These are phyloP conservation scores for Polypterus senegalus DNA, from an alignment of 2,113 vertebrate species.

Conservation along the genomic window DNA sequence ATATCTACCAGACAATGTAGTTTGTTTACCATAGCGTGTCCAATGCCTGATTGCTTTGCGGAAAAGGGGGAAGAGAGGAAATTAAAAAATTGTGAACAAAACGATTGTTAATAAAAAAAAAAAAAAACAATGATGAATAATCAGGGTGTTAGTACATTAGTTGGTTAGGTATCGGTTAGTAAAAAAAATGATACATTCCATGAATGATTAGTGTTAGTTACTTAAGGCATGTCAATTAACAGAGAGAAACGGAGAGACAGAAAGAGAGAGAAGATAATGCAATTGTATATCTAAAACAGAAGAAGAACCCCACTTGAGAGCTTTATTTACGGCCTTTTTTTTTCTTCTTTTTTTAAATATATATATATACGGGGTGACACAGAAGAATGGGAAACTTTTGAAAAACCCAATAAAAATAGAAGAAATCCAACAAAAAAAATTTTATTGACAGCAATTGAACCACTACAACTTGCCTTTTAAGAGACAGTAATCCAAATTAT, in stretches of 20 bases:
- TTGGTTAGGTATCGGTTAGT: slow-evolving; percentile 79
- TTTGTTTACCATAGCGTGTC: slow-evolving; percentile 99
- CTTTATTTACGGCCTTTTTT: background rate
- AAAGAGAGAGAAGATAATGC: slow-evolving; percentile 4
- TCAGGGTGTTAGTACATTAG: slow-evolving; percentile 70
- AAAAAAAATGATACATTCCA: slow-evolving; percentile 81
- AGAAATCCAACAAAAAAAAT: slow-evolving; percentile 33
- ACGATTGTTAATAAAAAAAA: slow-evolving; percentile 84
- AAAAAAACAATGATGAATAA: background rate
- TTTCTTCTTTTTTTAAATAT: background rate
- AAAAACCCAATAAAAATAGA: slow-evolving; percentile 9
- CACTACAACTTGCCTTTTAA: background rate
- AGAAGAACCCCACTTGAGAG: slow-evolving; percentile 4
- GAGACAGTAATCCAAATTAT: no score
- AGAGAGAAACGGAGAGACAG: slow-evolving; percentile 14
- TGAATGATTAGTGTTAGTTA: slow-evolving; percentile 91
- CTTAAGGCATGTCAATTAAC: slow-evolving; percentile 50
- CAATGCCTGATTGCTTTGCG: slow-evolving; percentile 99
- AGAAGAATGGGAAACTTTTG: no score
- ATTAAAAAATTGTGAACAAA: slow-evolving; percentile 99
- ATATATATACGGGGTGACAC: no score
- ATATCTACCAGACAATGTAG: slow-evolving; percentile 99
- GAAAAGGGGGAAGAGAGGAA: slow-evolving; percentile 98
- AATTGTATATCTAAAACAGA: slow-evolving; percentile 8
- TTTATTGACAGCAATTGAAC: slow-evolving; percentile 34